Conservation (phyloP, 2,797 vertebrate species). For the Gastrophryne carolinensis region DNA sequence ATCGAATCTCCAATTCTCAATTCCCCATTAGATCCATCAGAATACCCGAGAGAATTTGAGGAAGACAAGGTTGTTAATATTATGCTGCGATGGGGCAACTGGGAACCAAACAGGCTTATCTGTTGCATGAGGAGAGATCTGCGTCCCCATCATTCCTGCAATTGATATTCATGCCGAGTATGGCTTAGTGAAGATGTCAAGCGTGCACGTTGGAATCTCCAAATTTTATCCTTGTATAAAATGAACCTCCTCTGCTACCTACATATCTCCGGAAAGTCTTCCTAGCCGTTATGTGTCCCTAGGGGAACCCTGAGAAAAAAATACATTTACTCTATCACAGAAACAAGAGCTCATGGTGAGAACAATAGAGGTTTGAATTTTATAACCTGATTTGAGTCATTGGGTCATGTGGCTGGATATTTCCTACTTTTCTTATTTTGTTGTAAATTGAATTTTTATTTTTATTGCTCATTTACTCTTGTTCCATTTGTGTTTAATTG, state of each 20-base stretch:
- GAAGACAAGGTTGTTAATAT: constrained; percentile 12
- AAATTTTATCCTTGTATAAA: constrained; percentile 13
- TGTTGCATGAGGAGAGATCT: constrained; percentile 19
- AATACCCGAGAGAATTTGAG: background rate
- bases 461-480: too few species aligned
- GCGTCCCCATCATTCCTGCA: background rate
- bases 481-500: too few species aligned
- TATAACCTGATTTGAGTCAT: background rate
- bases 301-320: background rate
- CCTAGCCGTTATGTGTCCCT: constrained; percentile 11
- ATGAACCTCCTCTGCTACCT: constrained; percentile 26
- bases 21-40: constrained; percentile 5
- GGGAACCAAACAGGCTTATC: constrained; percentile 18
- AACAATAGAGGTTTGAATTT: background rate
- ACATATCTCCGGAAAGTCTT: constrained; percentile 14
- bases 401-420: background rate
- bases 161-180: constrained; percentile 37
- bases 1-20: background rate
- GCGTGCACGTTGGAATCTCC: constrained; percentile 5
- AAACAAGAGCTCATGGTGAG: constrained; percentile 4
- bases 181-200: constrained; percentile 32
- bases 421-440: background rate
- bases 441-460: background rate
- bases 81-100: background rate
- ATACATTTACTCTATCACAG: constrained; percentile 4